These are phyloP conservation scores for Heteronetta atricapilla DNA, from an alignment of 2,113 vertebrate genomes.

Conservation along the genomic window DNA sequence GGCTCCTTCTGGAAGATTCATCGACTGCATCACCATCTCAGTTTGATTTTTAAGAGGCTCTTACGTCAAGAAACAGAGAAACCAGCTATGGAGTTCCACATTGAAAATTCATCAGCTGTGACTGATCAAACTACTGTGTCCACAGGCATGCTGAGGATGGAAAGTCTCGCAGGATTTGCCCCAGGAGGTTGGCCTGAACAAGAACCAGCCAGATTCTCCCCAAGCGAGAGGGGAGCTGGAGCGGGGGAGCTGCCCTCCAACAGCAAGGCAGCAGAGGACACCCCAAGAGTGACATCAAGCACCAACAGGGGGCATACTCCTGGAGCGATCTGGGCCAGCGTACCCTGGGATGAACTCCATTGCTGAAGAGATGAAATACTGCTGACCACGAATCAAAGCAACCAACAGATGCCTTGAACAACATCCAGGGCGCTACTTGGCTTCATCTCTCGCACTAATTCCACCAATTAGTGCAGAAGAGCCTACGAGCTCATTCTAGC, in stretches of 20 bases:
- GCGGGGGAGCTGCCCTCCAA: not conserved
- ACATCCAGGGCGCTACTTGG: not conserved
- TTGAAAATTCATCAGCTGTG: not conserved
- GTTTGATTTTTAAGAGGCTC: fast-evolving
- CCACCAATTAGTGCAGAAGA: not conserved
- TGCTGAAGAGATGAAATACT: not conserved
- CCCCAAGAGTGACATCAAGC: not conserved
- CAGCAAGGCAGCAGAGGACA: not conserved
- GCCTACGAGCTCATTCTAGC: not conserved
- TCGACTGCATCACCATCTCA: not conserved
- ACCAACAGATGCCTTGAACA: not conserved
- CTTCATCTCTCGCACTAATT: not conserved
- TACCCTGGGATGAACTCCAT: fast-evolving
- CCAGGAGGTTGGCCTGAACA: not conserved
- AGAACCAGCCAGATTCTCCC: not conserved
- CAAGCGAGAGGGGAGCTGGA: fast-evolving
- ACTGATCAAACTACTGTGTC: not conserved
- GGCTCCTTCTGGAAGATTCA: not conserved
- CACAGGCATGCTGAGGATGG: not conserved
- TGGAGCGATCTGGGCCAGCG: not conserved
- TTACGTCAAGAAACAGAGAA: not conserved
- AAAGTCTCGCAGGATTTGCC: not conserved
- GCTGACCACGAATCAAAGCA: not conserved
- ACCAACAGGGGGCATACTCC: not conserved
- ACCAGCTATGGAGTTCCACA: not conserved